Percentiles rank a stretch among this genome's conserved stretches.
Evolutionary conservation across 2,113 vertebrate species (phyloP).

Genomic region (Pithys albifrons): DNA sequence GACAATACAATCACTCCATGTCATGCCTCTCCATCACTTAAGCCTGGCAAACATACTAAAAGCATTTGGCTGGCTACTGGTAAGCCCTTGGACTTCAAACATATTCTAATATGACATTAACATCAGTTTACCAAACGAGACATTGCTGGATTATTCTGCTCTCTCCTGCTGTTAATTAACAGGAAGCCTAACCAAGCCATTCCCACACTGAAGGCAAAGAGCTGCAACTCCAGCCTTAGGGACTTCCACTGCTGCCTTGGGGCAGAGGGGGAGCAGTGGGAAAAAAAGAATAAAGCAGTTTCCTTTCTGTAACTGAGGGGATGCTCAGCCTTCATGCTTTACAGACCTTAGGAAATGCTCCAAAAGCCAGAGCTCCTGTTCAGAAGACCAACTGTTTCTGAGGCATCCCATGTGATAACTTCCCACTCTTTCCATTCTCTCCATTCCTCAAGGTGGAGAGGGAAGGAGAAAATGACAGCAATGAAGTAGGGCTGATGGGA

Average conservation of each 20-base stretch:
- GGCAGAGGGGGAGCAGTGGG: not conserved
- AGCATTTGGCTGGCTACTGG: not conserved
- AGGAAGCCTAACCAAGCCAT: not conserved
- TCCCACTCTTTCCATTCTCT: not conserved
- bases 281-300: not conserved
- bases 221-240: not conserved
- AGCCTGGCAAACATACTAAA: not conserved
- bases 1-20: not conserved
- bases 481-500: not conserved
- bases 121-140: not conserved
- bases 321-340: not conserved
- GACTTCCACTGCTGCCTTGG: not conserved
- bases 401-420: not conserved
- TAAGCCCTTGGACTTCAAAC: not conserved
- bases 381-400: not conserved
- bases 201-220: not conserved
- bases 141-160: not conserved
- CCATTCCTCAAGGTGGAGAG: not conserved
- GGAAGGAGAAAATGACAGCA: not conserved
- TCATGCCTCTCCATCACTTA: not conserved
- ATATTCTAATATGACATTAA: not conserved
- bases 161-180: not conserved
- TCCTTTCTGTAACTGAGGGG: not conserved
- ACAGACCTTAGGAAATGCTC: not conserved
- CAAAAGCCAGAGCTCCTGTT: not conserved